These are phyloP conservation scores for Muscicapa comitata DNA, from an alignment of 2,797 vertebrate species.

Conservation along the genomic window DNA sequence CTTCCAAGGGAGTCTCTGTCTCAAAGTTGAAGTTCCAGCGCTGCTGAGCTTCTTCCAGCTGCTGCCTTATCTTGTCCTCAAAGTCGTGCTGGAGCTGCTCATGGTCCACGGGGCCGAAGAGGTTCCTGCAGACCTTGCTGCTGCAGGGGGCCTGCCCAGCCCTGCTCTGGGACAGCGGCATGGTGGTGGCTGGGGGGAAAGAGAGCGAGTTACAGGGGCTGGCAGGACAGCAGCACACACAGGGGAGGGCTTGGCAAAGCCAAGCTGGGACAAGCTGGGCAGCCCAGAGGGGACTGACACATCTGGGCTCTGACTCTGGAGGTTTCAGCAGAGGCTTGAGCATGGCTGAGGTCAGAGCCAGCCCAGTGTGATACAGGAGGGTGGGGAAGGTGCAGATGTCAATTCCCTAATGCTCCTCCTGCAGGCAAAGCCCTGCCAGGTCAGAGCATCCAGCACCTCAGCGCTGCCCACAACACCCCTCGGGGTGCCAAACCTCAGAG, in stretches of 20 bases:
- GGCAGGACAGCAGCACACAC: neutral
- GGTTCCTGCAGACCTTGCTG: constrained; percentile 75
- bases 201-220: neutral
- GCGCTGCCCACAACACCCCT: neutral
- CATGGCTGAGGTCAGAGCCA: neutral
- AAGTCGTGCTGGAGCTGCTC: constrained; percentile 81
- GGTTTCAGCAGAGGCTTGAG: neutral
- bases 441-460: rapidly evolving
- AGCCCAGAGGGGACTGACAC: neutral
- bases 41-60: constrained; percentile 79
- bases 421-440: neutral
- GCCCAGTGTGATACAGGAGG: rapidly evolving
- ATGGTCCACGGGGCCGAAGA: constrained; percentile 88
- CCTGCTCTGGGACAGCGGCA: constrained; percentile 70
- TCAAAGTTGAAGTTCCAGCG: constrained; percentile 93
- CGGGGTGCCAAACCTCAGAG: neutral
- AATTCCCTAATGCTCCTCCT: neutral
- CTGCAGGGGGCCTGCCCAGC: constrained; percentile 48
- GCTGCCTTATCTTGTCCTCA: constrained; percentile 63
- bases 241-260: neutral
- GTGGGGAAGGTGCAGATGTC: neutral
- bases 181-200: constrained; percentile 41
- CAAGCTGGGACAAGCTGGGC: neutral
- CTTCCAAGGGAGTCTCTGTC: constrained; percentile 81
- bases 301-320: neutral